Conservation (phyloP, 2,113 vertebrate species). For the Tragelaphus strepsiceros region DNA sequence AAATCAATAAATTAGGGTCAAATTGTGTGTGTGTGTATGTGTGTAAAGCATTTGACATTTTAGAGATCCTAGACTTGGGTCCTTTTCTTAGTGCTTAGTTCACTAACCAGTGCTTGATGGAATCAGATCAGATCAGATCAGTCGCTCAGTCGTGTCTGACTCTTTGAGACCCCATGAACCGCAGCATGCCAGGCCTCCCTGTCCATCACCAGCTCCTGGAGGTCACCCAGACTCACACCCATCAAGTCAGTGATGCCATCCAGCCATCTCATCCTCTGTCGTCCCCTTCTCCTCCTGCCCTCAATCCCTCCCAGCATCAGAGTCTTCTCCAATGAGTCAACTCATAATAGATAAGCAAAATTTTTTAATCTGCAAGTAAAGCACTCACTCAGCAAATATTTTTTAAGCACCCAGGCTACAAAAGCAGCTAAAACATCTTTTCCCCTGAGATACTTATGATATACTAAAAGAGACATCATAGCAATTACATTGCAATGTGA, state of each 20-base stretch:
- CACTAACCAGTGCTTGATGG: background rate
- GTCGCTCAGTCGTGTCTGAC: too few relatives aligned
- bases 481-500: background rate
- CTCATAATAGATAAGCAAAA: background rate
- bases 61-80: background rate
- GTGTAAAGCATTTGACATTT: background rate
- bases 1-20: background rate
- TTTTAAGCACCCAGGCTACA: background rate
- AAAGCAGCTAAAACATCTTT: background rate
- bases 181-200: too few relatives aligned
- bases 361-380: slow-evolving; percentile 23
- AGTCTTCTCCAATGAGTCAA: too few relatives aligned
- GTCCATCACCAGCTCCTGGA: too few relatives aligned
- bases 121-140: too few relatives aligned
- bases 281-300: too few relatives aligned
- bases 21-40: background rate
- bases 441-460: background rate
- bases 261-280: too few relatives aligned
- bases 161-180: too few relatives aligned
- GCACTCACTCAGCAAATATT: background rate
- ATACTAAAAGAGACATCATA: background rate
- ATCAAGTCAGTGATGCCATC: too few relatives aligned
- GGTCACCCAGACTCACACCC: too few relatives aligned
- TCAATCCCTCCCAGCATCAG: too few relatives aligned
- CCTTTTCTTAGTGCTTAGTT: background rate